phyloP scores from a whole-genome alignment of 2,797 vertebrate genomes.

The Fratercula arctica region DNA sequence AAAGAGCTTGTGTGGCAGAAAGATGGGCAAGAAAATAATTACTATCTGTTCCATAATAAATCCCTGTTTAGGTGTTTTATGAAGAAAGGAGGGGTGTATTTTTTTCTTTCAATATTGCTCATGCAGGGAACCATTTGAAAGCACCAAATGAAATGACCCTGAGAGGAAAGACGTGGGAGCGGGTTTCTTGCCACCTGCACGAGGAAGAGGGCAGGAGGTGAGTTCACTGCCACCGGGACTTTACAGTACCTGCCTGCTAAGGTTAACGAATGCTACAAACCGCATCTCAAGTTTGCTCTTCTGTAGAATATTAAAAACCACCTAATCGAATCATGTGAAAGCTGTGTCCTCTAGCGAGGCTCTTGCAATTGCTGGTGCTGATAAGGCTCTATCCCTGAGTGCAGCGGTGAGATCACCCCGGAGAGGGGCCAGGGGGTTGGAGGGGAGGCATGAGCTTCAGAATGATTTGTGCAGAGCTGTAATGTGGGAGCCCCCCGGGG shows the following conservation, averaged over 20 bases:
- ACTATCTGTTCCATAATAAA: background rate
- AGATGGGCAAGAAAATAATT: background rate
- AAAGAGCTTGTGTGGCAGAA: background rate
- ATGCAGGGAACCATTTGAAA: background rate
- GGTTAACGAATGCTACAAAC: background rate
- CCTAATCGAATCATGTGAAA: background rate
- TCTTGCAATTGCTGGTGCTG: background rate
- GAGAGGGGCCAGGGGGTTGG: background rate
- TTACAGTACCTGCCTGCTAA: background rate
- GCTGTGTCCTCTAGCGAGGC: background rate
- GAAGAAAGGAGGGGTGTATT: background rate
- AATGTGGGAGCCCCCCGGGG: background rate
- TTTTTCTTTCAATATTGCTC: background rate
- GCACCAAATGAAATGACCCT: background rate
- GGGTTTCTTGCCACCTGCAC: background rate
- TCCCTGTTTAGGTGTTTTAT: background rate
- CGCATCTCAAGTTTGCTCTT: background rate
- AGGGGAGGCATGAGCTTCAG: background rate
- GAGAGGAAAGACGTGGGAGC: background rate
- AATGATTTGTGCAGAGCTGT: background rate
- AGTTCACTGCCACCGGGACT: background rate
- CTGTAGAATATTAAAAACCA: background rate
- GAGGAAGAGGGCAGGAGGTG: background rate
- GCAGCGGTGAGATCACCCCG: background rate
- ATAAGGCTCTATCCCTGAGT: background rate